A percentile compares a stretch with the other conserved stretches of the same genome.
Conservation (phyloP, 2,113 vertebrate species). For the Anhinga rufa region DNA sequence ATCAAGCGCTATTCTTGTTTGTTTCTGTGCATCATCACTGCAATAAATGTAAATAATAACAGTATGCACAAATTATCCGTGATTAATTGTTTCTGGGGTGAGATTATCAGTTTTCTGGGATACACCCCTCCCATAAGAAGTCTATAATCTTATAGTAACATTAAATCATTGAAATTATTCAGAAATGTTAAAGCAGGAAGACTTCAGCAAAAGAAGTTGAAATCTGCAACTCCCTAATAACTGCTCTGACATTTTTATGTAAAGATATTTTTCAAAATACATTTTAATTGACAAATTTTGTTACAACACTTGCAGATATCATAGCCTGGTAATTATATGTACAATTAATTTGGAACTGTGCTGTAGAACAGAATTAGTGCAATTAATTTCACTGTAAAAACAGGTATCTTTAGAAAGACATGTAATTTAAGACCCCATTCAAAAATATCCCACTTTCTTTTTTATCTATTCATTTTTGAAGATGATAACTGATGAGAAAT, state of each 20-base stretch:
- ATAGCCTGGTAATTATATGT: not conserved
- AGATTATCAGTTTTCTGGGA: not conserved
- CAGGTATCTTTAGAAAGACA: not conserved
- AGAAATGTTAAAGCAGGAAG: not conserved
- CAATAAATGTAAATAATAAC: not conserved
- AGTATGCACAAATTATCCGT: not conserved
- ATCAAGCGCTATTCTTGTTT: constrained; percentile 12
- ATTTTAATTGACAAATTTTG: not conserved
- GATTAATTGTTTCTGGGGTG: not conserved
- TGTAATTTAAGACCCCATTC: not conserved
- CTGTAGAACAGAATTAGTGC: not conserved
- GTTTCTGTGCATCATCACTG: not conserved
- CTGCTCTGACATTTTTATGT: not conserved
- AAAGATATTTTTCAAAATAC: not conserved
- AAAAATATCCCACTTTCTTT: not conserved
- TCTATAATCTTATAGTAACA: not conserved
- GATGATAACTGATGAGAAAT: not conserved
- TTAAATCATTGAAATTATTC: not conserved
- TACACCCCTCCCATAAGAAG: not conserved
- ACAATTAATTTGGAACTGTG: not conserved
- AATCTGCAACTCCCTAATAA: not conserved
- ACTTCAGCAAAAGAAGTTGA: not conserved
- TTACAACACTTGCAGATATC: not conserved
- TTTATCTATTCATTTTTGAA: not conserved
- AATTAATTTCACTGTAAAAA: not conserved